Evolutionary conservation across 2,888 invertebrate species (phyloP).

Genomic region (Xestia ashworthii): DNA sequence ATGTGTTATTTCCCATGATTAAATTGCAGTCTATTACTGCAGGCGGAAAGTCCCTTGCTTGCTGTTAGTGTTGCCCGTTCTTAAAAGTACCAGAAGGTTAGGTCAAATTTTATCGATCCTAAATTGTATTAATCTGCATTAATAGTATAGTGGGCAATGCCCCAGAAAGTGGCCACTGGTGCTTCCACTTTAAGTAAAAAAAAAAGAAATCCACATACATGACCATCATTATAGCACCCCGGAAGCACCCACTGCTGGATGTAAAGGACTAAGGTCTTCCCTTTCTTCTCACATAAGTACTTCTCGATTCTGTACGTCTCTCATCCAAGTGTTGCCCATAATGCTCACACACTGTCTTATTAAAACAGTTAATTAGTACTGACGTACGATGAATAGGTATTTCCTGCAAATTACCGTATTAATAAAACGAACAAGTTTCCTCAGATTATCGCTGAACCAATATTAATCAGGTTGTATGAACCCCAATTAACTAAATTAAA

Average conservation of each 20-base stretch:
- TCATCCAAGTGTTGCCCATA: neutral
- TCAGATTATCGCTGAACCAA: neutral
- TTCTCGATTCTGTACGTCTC: neutral
- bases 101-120: neutral
- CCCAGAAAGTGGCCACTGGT: no score
- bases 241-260: no score
- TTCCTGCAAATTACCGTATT: neutral
- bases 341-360: no score
- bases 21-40: neutral
- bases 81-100: neutral
- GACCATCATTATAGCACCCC: no score
- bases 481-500: constrained; percentile 6
- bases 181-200: no score
- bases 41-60: constrained; percentile 1
- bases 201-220: no score
- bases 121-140: neutral
- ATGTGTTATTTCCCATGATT: constrained; percentile 22
- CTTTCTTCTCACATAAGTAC: no score
- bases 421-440: constrained; percentile 8
- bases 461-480: neutral
- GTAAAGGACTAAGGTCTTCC: no score
- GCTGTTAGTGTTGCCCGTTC: neutral
- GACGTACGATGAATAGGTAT: neutral
- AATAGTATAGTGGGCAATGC: no score
- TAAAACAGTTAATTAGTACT: neutral